These are phyloP conservation scores for Campylomormyrus numenius DNA, from an alignment of 2,113 vertebrate species.

Conservation along the genomic window DNA sequence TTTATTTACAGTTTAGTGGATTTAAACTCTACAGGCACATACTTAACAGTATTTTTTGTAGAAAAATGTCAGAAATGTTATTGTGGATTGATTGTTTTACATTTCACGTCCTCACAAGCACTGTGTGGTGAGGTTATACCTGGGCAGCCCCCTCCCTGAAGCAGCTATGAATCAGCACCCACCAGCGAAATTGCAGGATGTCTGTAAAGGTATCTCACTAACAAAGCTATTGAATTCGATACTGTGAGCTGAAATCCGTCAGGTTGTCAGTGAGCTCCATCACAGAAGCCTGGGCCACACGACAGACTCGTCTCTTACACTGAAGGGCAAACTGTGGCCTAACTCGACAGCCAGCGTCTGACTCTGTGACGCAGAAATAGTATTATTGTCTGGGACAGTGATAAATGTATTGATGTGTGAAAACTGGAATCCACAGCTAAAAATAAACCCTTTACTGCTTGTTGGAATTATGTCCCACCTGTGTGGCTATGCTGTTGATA, in stretches of 20 bases:
- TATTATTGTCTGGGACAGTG: background rate
- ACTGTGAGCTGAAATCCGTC: background rate
- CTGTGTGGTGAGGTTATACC: background rate
- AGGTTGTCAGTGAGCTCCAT: background rate
- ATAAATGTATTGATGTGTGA: background rate
- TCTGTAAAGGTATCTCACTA: background rate
- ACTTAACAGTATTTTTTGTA: background rate
- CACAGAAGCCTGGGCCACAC: background rate
- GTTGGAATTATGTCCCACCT: background rate
- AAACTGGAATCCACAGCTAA: background rate
- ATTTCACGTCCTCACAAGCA: background rate
- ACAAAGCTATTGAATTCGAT: background rate
- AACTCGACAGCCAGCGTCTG: background rate
- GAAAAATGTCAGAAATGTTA: background rate
- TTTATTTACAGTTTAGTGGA: constrained; percentile 7
- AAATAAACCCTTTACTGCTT: background rate
- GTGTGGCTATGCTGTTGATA: background rate
- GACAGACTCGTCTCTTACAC: background rate
- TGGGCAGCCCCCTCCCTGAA: background rate
- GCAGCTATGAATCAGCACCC: background rate
- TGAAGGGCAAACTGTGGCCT: background rate
- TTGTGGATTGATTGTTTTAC: background rate
- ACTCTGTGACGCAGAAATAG: background rate
- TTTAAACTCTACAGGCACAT: background rate
- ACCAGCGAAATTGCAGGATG: background rate